A percentile compares a stretch with the other conserved stretches of the same genome.
These are phyloP conservation scores for Notolabrus celidotus DNA, from an alignment of 2,797 vertebrate genomes.

Conservation along the genomic window DNA sequence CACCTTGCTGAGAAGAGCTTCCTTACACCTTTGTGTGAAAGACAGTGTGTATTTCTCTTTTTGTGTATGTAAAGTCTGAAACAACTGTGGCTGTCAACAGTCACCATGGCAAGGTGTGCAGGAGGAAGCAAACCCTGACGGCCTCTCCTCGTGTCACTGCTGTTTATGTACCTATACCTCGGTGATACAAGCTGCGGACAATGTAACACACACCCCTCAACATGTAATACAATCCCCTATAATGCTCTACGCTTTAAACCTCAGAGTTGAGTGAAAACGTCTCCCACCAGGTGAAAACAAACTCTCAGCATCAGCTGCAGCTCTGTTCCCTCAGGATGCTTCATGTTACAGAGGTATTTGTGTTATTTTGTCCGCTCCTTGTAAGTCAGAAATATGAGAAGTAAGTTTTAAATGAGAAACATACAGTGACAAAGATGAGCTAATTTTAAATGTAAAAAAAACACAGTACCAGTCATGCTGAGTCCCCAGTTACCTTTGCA, in stretches of 20 bases:
- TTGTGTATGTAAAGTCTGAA: not conserved
- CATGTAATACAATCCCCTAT: slow-evolving; percentile 5
- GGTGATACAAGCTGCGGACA: slow-evolving; percentile 16
- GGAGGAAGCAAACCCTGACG: not conserved
- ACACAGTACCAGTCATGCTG: slow-evolving; percentile 49
- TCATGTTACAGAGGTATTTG: slow-evolving; percentile 13
- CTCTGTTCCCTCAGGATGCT: not conserved
- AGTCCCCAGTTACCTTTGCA: slow-evolving; percentile 62
- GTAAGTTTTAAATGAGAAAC: not conserved
- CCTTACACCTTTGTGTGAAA: slow-evolving; percentile 42
- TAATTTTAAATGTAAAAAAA: slow-evolving; percentile 34
- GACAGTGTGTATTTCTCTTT: slow-evolving; percentile 31
- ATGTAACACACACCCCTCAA: slow-evolving; percentile 26
- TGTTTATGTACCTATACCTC: not conserved
- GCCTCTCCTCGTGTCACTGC: slow-evolving; percentile 1
- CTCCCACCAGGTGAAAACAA: not conserved
- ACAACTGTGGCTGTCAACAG: slow-evolving; percentile 10
- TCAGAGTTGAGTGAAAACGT: not conserved
- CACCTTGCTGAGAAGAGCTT: slow-evolving; percentile 47
- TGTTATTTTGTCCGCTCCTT: slow-evolving; percentile 29
- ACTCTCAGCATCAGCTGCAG: not conserved
- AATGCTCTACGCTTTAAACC: not conserved
- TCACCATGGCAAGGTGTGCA: slow-evolving; percentile 7
- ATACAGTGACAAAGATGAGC: slow-evolving; percentile 34
- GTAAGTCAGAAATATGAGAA: not conserved